phyloP scores from a whole-genome alignment of 2,113 vertebrate species.

The Notothenia rossii region DNA sequence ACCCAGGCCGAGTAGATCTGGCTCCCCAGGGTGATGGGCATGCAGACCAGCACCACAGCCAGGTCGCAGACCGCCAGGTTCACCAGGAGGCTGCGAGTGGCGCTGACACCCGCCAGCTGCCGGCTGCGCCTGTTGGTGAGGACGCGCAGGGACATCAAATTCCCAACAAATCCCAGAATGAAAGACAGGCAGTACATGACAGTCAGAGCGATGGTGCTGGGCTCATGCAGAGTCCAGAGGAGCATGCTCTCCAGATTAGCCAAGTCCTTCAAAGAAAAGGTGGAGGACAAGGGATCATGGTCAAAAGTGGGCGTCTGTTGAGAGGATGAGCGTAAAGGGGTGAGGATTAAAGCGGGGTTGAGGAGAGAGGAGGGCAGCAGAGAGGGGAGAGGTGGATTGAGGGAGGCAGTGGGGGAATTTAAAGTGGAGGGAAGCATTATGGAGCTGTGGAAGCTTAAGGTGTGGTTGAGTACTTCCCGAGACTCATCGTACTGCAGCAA shows the following conservation, averaged over 20 bases:
- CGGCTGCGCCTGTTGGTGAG: constrained; percentile 85
- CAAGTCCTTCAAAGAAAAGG: constrained; percentile 60
- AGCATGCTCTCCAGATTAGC: constrained; percentile 87
- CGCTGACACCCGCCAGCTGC: constrained; percentile 85
- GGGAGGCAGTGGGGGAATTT: constrained; percentile 32
- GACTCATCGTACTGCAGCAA: constrained; percentile 66
- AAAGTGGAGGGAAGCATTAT: constrained; percentile 32
- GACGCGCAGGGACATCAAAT: constrained; percentile 90
- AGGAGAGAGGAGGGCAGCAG: constrained; percentile 32
- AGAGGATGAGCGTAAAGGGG: constrained; percentile 23
- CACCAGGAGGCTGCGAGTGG: constrained; percentile 90
- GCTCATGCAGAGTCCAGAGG: constrained; percentile 89
- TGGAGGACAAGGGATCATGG: constrained; percentile 23
- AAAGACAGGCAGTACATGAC: constrained; percentile 90
- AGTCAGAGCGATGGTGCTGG: constrained; percentile 88
- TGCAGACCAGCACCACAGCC: constrained; percentile 93
- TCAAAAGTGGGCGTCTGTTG: constrained; percentile 8
- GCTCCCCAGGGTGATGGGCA: constrained; percentile 92
- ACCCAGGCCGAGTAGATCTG: constrained; percentile 93
- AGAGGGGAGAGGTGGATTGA: constrained; percentile 50
- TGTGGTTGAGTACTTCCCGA: constrained; percentile 51
- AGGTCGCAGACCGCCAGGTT: constrained; percentile 93
- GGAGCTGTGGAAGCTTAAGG: constrained; percentile 35
- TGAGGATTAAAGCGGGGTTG: constrained; percentile 37
- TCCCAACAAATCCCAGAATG: constrained; percentile 89